A percentile compares a stretch with the other conserved stretches of the same genome.
These are phyloP conservation scores for Falco concolor DNA, from an alignment of 2,797 vertebrate genomes.

Conservation along the genomic window DNA sequence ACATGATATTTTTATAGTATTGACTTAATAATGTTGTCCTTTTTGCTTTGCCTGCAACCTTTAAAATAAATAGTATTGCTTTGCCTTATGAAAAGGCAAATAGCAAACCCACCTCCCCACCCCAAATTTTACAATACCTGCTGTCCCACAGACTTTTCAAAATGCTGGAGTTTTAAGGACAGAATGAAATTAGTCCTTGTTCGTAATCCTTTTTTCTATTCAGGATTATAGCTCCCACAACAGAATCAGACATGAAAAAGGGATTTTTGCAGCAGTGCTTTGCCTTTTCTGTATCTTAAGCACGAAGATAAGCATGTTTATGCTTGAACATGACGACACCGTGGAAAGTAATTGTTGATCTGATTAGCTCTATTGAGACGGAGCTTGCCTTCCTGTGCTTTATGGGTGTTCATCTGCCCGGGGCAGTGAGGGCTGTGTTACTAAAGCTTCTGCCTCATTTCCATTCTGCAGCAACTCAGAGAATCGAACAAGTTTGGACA, in stretches of 20 bases:
- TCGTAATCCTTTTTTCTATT: not conserved
- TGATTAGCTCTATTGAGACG: conserved; percentile 31
- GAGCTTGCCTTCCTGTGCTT: conserved; percentile 34
- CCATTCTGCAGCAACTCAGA: not conserved
- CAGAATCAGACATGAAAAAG: not conserved
- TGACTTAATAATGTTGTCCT: not conserved
- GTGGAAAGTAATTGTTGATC: conserved; percentile 50
- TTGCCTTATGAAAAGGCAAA: not conserved
- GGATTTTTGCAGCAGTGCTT: not conserved
- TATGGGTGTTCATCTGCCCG: conserved; percentile 37
- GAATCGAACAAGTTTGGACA: conserved; percentile 56
- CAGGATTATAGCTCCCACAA: not conserved
- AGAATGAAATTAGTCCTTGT: not conserved
- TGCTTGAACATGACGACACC: conserved; percentile 48
- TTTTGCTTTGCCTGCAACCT: not conserved
- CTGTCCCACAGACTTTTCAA: not conserved
- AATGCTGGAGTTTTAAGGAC: not conserved
- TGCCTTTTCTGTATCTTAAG: not conserved
- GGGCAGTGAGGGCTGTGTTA: conserved; percentile 1
- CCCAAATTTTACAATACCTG: not conserved
- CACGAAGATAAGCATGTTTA: conserved; percentile 49
- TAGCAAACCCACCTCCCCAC: not conserved
- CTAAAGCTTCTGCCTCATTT: not conserved
- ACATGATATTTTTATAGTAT: not conserved
- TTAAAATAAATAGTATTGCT: not conserved